These are phyloP conservation scores for Limanda limanda DNA, from an alignment of 2,113 vertebrate genomes.

Conservation along the genomic window DNA sequence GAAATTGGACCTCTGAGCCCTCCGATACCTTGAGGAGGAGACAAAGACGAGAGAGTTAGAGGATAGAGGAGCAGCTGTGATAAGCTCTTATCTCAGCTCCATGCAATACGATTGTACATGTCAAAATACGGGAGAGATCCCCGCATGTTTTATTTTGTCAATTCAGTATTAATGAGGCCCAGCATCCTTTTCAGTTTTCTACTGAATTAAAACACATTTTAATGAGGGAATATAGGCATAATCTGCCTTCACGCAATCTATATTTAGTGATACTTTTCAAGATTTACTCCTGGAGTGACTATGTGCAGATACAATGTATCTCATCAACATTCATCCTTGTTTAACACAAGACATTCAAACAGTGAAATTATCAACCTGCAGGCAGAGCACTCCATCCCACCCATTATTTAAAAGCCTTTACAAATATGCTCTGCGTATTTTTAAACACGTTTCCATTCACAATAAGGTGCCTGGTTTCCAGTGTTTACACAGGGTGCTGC, in stretches of 20 bases:
- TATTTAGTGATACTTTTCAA: slow-evolving; percentile 5
- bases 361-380: no score
- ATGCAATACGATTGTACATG: not conserved
- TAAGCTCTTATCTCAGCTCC: slow-evolving; percentile 11
- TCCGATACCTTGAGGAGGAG: slow-evolving; percentile 86
- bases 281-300: slow-evolving; percentile 21
- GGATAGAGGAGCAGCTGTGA: slow-evolving; percentile 32
- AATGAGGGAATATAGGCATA: no score
- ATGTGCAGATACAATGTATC: slow-evolving; percentile 21
- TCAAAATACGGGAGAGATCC: not conserved
- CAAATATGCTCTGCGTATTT: slow-evolving; percentile 57
- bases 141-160: slow-evolving; percentile 9
- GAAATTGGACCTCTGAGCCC: slow-evolving; percentile 87
- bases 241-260: no score
- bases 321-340: slow-evolving; percentile 22
- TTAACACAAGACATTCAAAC: not conserved
- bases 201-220: not conserved
- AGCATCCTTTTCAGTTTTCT: not conserved
- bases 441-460: slow-evolving; percentile 61
- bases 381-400: slow-evolving; percentile 23
- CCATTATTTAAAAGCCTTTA: slow-evolving; percentile 50
- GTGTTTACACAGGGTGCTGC: slow-evolving; percentile 56
- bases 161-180: not conserved
- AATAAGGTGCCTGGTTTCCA: slow-evolving; percentile 63
- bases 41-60: slow-evolving; percentile 38